Evolutionary conservation across 2,797 vertebrate species (phyloP), one percentile per base, ranked within the genome.

Genomic region (Liasis olivaceus): DNA sequence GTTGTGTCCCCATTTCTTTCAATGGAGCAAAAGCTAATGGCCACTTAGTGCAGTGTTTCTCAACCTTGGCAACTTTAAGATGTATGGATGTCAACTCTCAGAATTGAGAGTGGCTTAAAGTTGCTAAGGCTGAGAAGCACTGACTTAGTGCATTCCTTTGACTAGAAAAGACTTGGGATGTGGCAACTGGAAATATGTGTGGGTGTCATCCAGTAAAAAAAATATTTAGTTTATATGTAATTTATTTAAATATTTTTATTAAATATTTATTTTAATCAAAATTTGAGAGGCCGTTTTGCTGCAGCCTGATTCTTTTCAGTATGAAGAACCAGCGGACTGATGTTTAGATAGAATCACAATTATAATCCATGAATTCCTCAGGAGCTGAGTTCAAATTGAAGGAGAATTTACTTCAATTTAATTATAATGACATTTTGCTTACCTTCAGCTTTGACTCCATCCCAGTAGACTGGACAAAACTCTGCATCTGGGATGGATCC

Each of bases 371-470:
- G 31, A 72, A 72, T 24, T 24, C 77, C 42, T 47, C 77, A 24
- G 22, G 77, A 81, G 77, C 9, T 47, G 77, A 81, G 77, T 36
- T 47, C 20, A 81, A 81, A 81, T 4, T 12, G 77, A 47, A 81
- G 42, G 20, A 81, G 22, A 81, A 12, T 81, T 24, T 24, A 42
- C 7, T 7, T 42, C 17, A 22, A 22, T 36, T 59, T 58, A 26
- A 66, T 60, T 7, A 22, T 47, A 17, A 56, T 13, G 15, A 64
- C n/a, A 0, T 11, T 62, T 64, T 11, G 14, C 92, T 93, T 88
- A 93, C 92, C 77, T 88, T 93, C 63, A 81, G 26, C 42, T 63
- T 26, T 4, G 66, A n/a, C 24, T 90, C 84, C 64, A 14, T 90
- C 22, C 31, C 22, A 2, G 62, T 47, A 15, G 4, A 0, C 8